A percentile compares a stretch with the other conserved stretches of the same genome.
These are phyloP conservation scores for Panagrolaimus sp. DNA, from an alignment of 1,140 invertebrate species.

Conservation along the genomic window DNA sequence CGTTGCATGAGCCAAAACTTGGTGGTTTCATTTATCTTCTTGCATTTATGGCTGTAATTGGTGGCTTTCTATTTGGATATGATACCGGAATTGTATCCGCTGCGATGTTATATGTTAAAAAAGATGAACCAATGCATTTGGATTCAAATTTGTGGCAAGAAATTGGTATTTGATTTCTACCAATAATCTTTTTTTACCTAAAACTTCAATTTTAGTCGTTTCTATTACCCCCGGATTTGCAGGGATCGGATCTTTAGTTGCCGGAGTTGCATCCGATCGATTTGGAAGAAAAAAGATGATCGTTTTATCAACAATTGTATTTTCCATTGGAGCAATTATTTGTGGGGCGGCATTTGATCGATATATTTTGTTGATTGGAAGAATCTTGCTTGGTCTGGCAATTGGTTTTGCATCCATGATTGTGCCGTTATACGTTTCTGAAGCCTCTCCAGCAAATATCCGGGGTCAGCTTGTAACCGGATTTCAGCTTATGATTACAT, in stretches of 20 bases:
- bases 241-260: slow-evolving; percentile 64
- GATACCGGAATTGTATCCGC: slow-evolving; percentile 68
- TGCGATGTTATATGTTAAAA: slow-evolving; percentile 65
- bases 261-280: slow-evolving; percentile 63
- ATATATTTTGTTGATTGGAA: slow-evolving; percentile 63
- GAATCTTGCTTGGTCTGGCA: slow-evolving; percentile 66
- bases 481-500: slow-evolving; percentile 67
- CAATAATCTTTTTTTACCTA: not conserved
- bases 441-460: slow-evolving; percentile 64
- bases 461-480: slow-evolving; percentile 65
- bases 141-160: slow-evolving; percentile 39
- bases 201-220: too few relatives aligned
- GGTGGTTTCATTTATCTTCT: slow-evolving; percentile 61
- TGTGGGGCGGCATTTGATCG: slow-evolving; percentile 64
- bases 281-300: slow-evolving; percentile 66
- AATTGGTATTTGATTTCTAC: slow-evolving; percentile 28
- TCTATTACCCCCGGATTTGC: slow-evolving; percentile 60
- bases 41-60: slow-evolving; percentile 64
- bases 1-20: slow-evolving; percentile 40
- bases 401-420: slow-evolving; percentile 68
- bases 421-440: slow-evolving; percentile 68
- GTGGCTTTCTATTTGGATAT: slow-evolving; percentile 69
- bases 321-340: slow-evolving; percentile 64
- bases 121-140: slow-evolving; percentile 34
- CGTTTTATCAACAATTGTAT: slow-evolving; percentile 65